Evolutionary conservation across 2,888 invertebrate species (phyloP), one percentile per base, ranked within the genome.

Genomic region (Dyspetes luteomarginatus): DNA sequence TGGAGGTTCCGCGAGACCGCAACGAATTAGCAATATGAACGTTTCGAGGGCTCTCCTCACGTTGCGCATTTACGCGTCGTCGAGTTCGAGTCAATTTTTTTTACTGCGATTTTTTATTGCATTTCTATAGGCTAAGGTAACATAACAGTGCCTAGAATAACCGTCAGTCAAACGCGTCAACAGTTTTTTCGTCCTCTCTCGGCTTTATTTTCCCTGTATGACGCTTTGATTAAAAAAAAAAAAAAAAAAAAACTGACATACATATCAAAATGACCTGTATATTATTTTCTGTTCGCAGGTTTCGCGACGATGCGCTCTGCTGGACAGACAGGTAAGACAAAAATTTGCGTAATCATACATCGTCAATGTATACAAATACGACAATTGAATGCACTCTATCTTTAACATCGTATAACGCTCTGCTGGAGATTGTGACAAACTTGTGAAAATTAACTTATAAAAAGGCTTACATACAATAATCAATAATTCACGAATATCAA

Each of bases 281-380:
- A 91, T 92, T 82, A 86, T 86, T 89, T 82, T 69, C 50, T 79
- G 83, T 83, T 91, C 95, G 83, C 95, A 97, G 97, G 93, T 97
- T 97, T 92, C 95, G 97, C 84, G 97, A 97, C 85, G 97, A 97
- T 86, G 95, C 97, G 19, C 93, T 97, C 62, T 97, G 97, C 93
- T 97, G 97, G 97, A 95, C 97, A 65, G 97, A 97, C 93, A 95
- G 97, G 97, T 97, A 94, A 95, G 94, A 67, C 17, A 45, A 52
- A 55, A 78, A 52, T 22, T 1, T 3, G 45, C 45, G 12, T n/a
- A n/a, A n/a, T n/a, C n/a, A n/a, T n/a, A n/a, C n/a, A n/a, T n/a
- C n/a, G n/a, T n/a, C n/a, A n/a, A n/a, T n/a, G n/a, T n/a, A n/a
- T n/a, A n/a, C n/a, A n/a, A n/a, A n/a, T n/a, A n/a, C n/a, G n/a